phyloP scores from a whole-genome alignment of 2,888 invertebrate genomes.

The Oxyscelio sp. region DNA sequence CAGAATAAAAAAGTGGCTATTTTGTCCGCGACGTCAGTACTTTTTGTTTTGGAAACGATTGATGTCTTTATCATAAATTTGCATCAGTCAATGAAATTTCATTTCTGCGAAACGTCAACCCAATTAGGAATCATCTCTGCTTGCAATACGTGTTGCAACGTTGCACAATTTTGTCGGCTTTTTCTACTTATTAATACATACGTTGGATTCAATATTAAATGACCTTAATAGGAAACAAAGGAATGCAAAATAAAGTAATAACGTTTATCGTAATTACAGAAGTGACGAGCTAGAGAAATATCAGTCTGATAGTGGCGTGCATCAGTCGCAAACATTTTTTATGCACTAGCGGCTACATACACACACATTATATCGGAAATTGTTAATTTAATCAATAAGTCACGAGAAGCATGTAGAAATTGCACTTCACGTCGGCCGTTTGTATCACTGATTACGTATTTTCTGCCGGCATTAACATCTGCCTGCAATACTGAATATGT shows the following conservation, averaged over 20 bases:
- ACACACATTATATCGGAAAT: constrained; percentile 48
- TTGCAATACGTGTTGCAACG: constrained; percentile 28
- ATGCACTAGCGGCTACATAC: constrained; percentile 15
- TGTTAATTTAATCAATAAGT: constrained; percentile 69
- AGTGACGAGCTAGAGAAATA: constrained; percentile 27
- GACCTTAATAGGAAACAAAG: constrained; percentile 66
- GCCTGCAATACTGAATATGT: constrained; percentile 49
- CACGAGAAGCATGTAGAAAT: constrained; percentile 67
- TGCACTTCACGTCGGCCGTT: constrained; percentile 60
- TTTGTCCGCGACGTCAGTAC: too few species aligned
- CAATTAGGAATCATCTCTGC: constrained; percentile 50
- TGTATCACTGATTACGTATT: constrained; percentile 65
- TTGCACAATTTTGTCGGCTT: constrained; percentile 44
- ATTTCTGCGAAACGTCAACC: constrained; percentile 25
- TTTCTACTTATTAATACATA: constrained; percentile 38
- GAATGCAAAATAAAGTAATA: constrained; percentile 52
- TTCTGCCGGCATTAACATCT: constrained; percentile 62
- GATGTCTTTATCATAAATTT: too few species aligned
- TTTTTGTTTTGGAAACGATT: too few species aligned
- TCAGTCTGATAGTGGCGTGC: constrained; percentile 10
- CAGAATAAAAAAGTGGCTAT: too few species aligned
- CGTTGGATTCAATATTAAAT: constrained; percentile 36
- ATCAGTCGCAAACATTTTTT: constrained; percentile 22
- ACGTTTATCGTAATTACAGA: constrained; percentile 38
- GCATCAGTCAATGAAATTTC: background rate